A percentile compares a stretch with the other conserved stretches of the same genome.
These are phyloP conservation scores for Tragopan temminckii DNA, from an alignment of 2,797 vertebrate species.

Conservation along the genomic window DNA sequence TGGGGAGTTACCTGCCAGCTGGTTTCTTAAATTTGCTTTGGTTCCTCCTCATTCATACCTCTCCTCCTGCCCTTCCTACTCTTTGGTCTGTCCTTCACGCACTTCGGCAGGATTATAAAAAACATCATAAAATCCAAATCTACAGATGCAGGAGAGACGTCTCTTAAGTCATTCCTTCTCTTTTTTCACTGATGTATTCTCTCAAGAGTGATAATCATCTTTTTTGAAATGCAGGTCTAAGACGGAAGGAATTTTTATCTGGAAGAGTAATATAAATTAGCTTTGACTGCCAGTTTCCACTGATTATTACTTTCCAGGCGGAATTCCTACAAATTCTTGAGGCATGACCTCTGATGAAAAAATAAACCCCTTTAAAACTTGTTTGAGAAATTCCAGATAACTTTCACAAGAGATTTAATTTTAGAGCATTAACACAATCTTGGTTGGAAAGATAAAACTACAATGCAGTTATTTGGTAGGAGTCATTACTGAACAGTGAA, in stretches of 20 bases:
- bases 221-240: constrained; percentile 90
- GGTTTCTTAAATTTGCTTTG: constrained; percentile 1
- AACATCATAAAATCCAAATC: constrained; percentile 43
- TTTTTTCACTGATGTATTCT: constrained; percentile 83
- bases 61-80: neutral
- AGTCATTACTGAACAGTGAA: constrained; percentile 85
- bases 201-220: constrained; percentile 90
- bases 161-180: constrained; percentile 79
- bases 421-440: constrained; percentile 87
- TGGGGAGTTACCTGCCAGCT: neutral
- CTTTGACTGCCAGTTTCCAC: constrained; percentile 93
- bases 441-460: constrained; percentile 86
- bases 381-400: constrained; percentile 92
- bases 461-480: constrained; percentile 83
- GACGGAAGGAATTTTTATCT: constrained; percentile 95
- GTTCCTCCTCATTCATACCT: constrained; percentile 2
- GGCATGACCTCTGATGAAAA: constrained; percentile 88
- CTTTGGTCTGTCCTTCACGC: constrained; percentile 26
- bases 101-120: constrained; percentile 59
- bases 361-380: constrained; percentile 88
- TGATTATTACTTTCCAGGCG: constrained; percentile 93
- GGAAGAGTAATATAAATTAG: constrained; percentile 91
- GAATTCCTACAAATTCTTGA: constrained; percentile 91
- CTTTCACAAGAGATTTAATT: constrained; percentile 87
- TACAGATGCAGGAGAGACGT: constrained; percentile 70